Evolutionary conservation across 2,888 invertebrate genomes (phyloP), one percentile per base, ranked within the genome.

Genomic region (Iphiclides podalirius): DNA sequence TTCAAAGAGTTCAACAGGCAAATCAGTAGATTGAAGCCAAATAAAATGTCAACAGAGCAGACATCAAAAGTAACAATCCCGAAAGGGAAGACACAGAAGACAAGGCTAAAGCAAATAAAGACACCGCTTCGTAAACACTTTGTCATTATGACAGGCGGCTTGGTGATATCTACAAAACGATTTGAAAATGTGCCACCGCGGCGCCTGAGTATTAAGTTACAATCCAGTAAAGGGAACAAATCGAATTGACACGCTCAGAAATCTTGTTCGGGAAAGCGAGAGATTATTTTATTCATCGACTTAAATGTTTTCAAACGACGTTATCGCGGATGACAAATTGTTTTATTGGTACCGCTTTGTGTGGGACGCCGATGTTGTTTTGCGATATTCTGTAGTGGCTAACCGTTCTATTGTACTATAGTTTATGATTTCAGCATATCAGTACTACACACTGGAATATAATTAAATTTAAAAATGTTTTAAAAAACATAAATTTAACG

Each of bases 201-300:
- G 72, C 72, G 71, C 72, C 66, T 70, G 69, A 71, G 75, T 81
- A 79, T 81, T 71, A 73, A 73, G 71, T 80, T 79, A 79, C 74
- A 72, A 71, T 70, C 67, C 61, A 57, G 63, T 65, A 60, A 66
- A 66, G 66, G 58, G 62, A 70, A 72, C 69, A 75, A 76, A 79
- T 77, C 66, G 70, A 72, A 72, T 68, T 61, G 63, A 62, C 59
- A 66, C 44, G 40, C 59, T 64, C 66, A 63, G 67, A 70, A 74
- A 75, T 73, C 67, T 68, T 65, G 69, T 69, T 71, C 62, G 52
- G 31, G 53, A 54, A 61, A 62, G 60, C 58, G 52, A 54, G 56
- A 71, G 67, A 76, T 78, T 71, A 77, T 72, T 77, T 78, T 74
- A 78, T 75, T 73, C 70, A 63, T 61, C 55, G 69, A 67, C 55